Conservation (phyloP, 2,888 invertebrate species). For the Teleogryllus oceanicus region DNA sequence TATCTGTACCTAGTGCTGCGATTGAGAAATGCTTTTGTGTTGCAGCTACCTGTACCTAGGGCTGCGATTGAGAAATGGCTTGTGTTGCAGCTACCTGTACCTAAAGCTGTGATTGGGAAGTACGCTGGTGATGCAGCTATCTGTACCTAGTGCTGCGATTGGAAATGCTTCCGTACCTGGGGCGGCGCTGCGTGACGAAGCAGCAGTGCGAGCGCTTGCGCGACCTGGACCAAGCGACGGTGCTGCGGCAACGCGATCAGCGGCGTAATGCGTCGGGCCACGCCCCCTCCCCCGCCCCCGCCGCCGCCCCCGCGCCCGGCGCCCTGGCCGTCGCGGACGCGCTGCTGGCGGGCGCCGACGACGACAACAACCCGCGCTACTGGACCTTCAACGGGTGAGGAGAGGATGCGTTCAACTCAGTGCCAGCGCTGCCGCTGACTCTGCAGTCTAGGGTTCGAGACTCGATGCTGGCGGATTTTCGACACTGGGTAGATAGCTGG, state of each 20-base stretch:
- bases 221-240: conserved; percentile 25
- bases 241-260: neutral
- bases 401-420: too few species aligned
- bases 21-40: too few species aligned
- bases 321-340: conserved; percentile 59
- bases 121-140: too few species aligned
- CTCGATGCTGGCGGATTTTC: too few species aligned
- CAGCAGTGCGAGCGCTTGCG: conserved; percentile 59
- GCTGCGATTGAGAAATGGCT: too few species aligned
- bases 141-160: neutral
- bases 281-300: conserved; percentile 53
- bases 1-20: too few species aligned
- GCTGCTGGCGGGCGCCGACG: neutral
- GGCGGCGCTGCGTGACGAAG: conserved; percentile 66
- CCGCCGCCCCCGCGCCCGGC: conserved; percentile 51
- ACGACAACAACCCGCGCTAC: neutral
- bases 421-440: too few species aligned
- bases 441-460: too few species aligned
- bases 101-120: too few species aligned
- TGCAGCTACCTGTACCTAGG: neutral
- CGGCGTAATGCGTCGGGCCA: neutral
- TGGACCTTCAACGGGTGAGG: neutral
- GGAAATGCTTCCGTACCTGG: conserved; percentile 47
- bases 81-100: too few species aligned
- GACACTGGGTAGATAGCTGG: too few species aligned